A percentile compares a stretch with the other conserved stretches of the same genome.
Conservation (phyloP, 2,797 vertebrate genomes). For the Diceros bicornis region DNA sequence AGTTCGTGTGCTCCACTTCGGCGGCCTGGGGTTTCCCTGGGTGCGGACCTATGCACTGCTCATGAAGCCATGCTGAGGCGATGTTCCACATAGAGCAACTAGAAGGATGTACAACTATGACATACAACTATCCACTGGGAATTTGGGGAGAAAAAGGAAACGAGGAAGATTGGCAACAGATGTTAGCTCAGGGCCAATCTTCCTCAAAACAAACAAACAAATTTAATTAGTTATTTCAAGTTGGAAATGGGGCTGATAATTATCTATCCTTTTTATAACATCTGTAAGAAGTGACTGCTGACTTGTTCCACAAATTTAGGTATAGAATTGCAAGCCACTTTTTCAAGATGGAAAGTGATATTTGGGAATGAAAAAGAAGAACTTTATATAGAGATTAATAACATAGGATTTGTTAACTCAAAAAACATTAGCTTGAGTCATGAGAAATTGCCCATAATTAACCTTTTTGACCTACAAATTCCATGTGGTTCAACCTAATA, state of each 20-base stretch:
- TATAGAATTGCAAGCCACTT: not conserved
- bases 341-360: conserved; percentile 33
- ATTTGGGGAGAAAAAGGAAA: too few relatives aligned
- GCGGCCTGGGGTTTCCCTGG: too few relatives aligned
- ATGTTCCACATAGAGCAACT: too few relatives aligned
- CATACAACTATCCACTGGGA: too few relatives aligned
- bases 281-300: not conserved
- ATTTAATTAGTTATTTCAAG: conserved; percentile 11
- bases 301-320: not conserved
- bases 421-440: not conserved
- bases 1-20: too few relatives aligned
- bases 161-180: too few relatives aligned
- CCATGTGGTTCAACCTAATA: not conserved
- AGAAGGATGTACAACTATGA: too few relatives aligned
- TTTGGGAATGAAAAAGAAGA: conserved; percentile 17
- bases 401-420: conserved; percentile 1
- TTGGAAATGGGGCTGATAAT: not conserved
- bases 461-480: not conserved
- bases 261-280: not conserved
- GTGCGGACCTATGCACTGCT: too few relatives aligned
- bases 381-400: not conserved
- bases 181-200: too few relatives aligned
- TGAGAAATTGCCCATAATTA: conserved; percentile 25
- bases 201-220: not conserved
- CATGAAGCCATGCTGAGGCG: too few relatives aligned